Conservation (phyloP, 2,888 invertebrate genomes). For the Xylota segnis region DNA sequence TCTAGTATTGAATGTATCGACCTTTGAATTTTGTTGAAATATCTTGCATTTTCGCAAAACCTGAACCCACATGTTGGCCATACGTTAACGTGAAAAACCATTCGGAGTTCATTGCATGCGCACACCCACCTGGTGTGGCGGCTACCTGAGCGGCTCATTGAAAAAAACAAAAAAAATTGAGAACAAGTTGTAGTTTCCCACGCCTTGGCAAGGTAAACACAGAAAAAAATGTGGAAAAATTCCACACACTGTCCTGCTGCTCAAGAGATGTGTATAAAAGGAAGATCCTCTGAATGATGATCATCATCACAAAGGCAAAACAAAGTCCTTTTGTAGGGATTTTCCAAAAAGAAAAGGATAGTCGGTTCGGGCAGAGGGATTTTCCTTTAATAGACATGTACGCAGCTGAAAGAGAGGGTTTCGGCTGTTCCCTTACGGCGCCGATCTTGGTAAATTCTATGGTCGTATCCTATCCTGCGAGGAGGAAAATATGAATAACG, state of each 20-base stretch:
- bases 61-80: conserved; percentile 43
- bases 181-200: conserved; percentile 55
- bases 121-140: conserved; percentile 1
- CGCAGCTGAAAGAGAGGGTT: conserved; percentile 8
- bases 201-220: conserved; percentile 25
- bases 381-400: conserved; percentile 6
- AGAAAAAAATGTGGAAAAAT: conserved; percentile 6
- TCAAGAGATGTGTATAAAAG: conserved; percentile 2
- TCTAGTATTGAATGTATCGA: conserved; percentile 23
- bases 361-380: conserved; percentile 12
- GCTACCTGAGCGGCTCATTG: conserved; percentile 43
- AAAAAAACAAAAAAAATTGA: conserved; percentile 27
- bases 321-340: conserved; percentile 19
- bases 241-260: conserved; percentile 46
- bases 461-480: conserved; percentile 1
- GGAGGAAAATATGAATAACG: background rate
- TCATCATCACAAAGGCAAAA: background rate
- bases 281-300: conserved; percentile 27
- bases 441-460: background rate
- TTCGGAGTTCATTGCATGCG: conserved; percentile 19
- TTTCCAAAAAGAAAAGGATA: conserved; percentile 16
- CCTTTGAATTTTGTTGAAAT: conserved; percentile 31
- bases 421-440: conserved; percentile 2
- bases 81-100: background rate
- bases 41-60: conserved; percentile 25